phyloP scores from a whole-genome alignment of 2,113 vertebrate genomes.

The Prunella himalayana region DNA sequence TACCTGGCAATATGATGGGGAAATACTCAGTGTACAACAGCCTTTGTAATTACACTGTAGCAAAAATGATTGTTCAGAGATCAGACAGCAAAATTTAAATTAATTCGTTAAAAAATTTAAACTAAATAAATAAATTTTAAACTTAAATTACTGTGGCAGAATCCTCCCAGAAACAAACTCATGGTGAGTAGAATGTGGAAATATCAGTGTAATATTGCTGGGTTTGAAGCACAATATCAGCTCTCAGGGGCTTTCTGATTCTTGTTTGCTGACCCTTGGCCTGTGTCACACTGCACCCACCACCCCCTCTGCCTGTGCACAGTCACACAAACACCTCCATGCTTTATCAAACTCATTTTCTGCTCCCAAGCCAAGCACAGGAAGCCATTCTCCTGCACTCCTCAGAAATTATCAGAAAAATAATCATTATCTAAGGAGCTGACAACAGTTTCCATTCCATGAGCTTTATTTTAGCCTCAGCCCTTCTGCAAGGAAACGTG shows the following conservation, averaged over 20 bases:
- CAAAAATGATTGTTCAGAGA: neutral
- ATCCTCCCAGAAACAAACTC: neutral
- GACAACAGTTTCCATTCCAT: neutral
- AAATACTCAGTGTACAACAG: accelerated
- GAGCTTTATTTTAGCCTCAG: neutral
- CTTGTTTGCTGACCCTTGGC: neutral
- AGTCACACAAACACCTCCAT: neutral
- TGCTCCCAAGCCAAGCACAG: neutral
- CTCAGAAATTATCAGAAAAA: neutral
- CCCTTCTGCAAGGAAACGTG: neutral
- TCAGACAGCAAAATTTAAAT: neutral
- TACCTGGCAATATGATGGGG: accelerated
- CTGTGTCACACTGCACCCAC: neutral
- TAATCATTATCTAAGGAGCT: neutral
- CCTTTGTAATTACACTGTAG: neutral
- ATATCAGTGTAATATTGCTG: neutral
- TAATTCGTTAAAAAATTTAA: too few relatives aligned
- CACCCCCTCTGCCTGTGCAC: neutral
- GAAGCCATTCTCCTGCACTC: neutral
- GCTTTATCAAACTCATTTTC: neutral
- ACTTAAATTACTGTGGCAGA: neutral
- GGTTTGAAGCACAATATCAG: neutral
- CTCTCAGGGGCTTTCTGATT: neutral
- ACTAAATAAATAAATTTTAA: too few relatives aligned
- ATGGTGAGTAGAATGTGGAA: accelerated